Base-by-base conservation (phyloP, 2,797 vertebrate species). In the Gallinago nigripennis region DNA sequence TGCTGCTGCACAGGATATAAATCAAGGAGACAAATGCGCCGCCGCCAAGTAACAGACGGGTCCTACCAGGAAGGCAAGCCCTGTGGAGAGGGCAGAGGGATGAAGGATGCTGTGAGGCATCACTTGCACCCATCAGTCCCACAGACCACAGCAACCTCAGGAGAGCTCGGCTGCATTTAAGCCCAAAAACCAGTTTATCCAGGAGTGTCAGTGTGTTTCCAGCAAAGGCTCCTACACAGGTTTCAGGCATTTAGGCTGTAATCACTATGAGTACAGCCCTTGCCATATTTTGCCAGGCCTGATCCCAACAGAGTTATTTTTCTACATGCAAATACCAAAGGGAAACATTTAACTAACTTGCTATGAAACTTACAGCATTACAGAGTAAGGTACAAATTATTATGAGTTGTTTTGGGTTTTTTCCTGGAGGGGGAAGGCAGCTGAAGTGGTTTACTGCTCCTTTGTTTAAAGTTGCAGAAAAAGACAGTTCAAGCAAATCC, bases 1-100 rank as follows among this genome's bases (percentile, higher is more conserved):
- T 2, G 53, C 41, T 4, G 2, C 73, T 7, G 50, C 37, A 21
- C 31, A 5, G 1, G 37, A 24, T 3, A 30, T 30, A 35, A 60
- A 33, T 41, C 33, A 41, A 61, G 35, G 48, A 33, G 48, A 37
- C 13, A 54, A 27, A 87, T 3, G 53, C 9, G 7, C 12, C 4
- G 0, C 14, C 3, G 1, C 50, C 2, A 14, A 16, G 7, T 16
- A 66, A 23, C 66, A 56, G 53, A n/a, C 7, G 4, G 75, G 39
- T 64, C 65, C 65, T 50, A 3, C 50, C 30, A 17, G 43, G 48
- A 63, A 43, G 1, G 7, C 41, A 41, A 28, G 50, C 28, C 30
- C 23, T 3, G n/a, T 8, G 0, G 56, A 69, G 64, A 31, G 27
- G n/a, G 27, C 54, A 17, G 4, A 9, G 51, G 56, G 56, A 16